A percentile compares a stretch with the other conserved stretches of the same genome.
Conservation (phyloP, 2,797 vertebrate species). For the Megaceryle alcyon region DNA sequence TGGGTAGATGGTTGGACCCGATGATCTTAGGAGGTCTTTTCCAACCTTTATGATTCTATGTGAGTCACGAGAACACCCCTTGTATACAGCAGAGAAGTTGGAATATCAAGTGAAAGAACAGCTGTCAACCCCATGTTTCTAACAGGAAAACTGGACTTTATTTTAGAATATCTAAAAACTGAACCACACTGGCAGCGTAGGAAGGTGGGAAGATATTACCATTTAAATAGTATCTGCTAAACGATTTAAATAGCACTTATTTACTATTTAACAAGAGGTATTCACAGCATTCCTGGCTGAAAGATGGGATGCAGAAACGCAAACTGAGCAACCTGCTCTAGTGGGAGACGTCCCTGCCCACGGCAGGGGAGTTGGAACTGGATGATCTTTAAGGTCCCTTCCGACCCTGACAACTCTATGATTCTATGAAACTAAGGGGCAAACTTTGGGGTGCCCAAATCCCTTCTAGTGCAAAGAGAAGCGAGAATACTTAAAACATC, state of each 20-base stretch:
- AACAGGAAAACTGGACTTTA: accelerated
- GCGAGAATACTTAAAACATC: background rate
- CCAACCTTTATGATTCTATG: too few species aligned
- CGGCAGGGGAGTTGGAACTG: too few species aligned
- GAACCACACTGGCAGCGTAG: background rate
- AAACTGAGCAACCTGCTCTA: too few species aligned
- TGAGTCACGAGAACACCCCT: background rate
- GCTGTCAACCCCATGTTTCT: too few species aligned
- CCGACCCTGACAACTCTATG: too few species aligned
- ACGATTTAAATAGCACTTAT: too few species aligned
- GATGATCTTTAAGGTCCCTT: too few species aligned
- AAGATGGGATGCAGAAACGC: background rate
- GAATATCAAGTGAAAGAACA: background rate
- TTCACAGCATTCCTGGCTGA: background rate
- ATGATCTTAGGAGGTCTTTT: too few species aligned
- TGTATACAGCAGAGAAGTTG: too few species aligned
- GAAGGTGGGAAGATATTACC: background rate
- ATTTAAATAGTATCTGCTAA: background rate
- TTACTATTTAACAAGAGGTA: background rate
- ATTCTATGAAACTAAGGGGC: background rate
- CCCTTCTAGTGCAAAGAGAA: background rate
- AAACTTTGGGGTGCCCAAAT: background rate
- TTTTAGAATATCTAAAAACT: background rate
- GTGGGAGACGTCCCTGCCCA: too few species aligned
- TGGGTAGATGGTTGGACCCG: too few species aligned